A percentile compares a stretch with the other conserved stretches of the same genome.
Conservation (phyloP, 2,888 invertebrate species). For the Hyles lineata region DNA sequence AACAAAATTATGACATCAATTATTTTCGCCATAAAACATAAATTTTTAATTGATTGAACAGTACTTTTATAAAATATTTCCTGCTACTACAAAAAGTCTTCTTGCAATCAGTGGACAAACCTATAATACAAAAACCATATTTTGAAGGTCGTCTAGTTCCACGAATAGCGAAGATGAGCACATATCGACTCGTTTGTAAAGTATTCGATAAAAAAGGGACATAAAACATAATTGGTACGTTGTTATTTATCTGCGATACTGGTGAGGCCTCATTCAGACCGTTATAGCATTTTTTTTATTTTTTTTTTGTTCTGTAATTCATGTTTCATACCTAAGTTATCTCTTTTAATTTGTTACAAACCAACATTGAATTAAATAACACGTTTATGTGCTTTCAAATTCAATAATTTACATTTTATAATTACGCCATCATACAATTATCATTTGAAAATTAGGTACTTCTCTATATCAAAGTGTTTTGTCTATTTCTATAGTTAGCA, state of each 20-base stretch:
- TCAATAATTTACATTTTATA: too few relatives aligned
- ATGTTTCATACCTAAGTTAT: too few relatives aligned
- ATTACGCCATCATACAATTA: too few relatives aligned
- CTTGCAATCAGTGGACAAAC: slow-evolving; percentile 2
- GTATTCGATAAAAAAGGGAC: not conserved
- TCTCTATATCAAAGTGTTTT: too few relatives aligned
- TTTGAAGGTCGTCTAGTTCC: slow-evolving; percentile 21
- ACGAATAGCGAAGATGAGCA: not conserved
- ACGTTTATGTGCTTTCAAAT: too few relatives aligned
- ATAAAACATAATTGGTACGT: slow-evolving; percentile 6
- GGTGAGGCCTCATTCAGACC: not conserved
- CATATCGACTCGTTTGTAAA: not conserved
- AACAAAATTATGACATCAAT: not conserved
- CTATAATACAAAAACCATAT: not conserved
- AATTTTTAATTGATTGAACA: too few relatives aligned
- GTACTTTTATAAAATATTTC: not conserved
- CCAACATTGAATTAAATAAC: too few relatives aligned
- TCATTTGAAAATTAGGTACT: too few relatives aligned
- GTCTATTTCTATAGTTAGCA: too few relatives aligned
- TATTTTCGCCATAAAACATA: not conserved
- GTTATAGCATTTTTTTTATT: not conserved
- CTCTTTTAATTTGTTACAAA: too few relatives aligned
- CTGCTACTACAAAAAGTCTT: not conserved
- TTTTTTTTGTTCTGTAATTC: too few relatives aligned
- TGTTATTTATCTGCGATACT: not conserved